Evolutionary conservation across 2,113 vertebrate genomes (phyloP).

Genomic region (Paramormyrops kingsleyae): DNA sequence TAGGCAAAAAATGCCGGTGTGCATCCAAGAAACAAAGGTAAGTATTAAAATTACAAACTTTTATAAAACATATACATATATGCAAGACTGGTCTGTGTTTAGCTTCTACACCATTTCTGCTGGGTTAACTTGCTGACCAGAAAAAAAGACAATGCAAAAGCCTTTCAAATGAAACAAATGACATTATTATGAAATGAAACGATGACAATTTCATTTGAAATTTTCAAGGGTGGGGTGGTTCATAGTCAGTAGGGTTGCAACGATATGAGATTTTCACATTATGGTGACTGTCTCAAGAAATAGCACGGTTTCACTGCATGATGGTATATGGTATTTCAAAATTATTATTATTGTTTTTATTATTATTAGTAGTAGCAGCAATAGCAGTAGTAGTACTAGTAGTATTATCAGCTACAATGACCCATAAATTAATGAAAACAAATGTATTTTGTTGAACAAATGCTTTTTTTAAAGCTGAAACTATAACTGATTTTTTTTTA

Average conservation of each 20-base stretch:
- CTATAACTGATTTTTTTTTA: neutral
- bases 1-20: slow-evolving; percentile 75
- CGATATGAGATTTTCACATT: neutral
- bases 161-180: neutral
- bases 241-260: neutral
- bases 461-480: neutral
- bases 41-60: slow-evolving; percentile 8
- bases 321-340: neutral
- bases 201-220: neutral
- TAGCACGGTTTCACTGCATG: neutral
- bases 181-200: neutral
- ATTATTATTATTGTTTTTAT: neutral
- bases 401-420: neutral
- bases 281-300: neutral
- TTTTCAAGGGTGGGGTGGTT: neutral
- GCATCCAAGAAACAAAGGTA: slow-evolving; percentile 67
- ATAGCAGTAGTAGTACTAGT: neutral
- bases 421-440: neutral
- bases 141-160: neutral
- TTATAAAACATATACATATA: neutral
- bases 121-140: neutral
- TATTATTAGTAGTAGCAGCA: neutral
- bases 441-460: neutral
- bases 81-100: neutral
- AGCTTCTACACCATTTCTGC: neutral